Evolutionary conservation across 2,888 invertebrate species (phyloP), one percentile per base, ranked within the genome.

Genomic region (Drosophila algonquin): DNA sequence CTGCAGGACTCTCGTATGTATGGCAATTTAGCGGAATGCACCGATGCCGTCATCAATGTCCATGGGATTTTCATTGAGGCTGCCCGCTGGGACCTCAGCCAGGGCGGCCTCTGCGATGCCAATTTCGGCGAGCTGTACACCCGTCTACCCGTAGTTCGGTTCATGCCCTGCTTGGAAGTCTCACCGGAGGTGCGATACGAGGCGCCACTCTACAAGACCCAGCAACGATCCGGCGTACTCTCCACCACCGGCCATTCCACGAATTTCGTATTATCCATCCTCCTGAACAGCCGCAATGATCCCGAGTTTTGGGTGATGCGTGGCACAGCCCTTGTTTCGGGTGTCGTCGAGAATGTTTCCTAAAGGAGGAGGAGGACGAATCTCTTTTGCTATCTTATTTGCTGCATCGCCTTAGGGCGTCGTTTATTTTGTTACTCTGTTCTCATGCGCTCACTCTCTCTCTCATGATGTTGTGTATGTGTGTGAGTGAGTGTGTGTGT

Each of bases 211-310:
- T 98, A 98, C 92, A 98, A 98, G 93, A 98, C 98, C 0, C 95
- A 97, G 40, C 95, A 96, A 78, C 94, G 98, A 68, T 97, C 97
- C 24, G 98, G 98, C 48, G 94, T 95, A 0, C 93, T 98, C 14
- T 97, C 97, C 8, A 98, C 98, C 0, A 98, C 98, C 0, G 98
- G 98, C 0, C 98, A 98, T 92, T 98, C 97, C 83, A 98, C 98
- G 1, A 98, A 98, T 93, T 98, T 98, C 90, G 96, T 98, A 40
- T 94, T 98, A 50, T 94, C 96, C 0, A 95, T 98, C 69, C 92
- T 96, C 35, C 90, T 98, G 56, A 95, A 96, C 0, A 94, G 96
- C 0, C 89, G 92, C 18, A 93, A 94, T 75, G 91, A 94, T 0
- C 94, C 96, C 51, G 94, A 95, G 77, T 97, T 95, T 91, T 98